Evolutionary conservation across 2,888 invertebrate species (phyloP), one percentile per base, ranked within the genome.

Genomic region (Thymelicus acteon): DNA sequence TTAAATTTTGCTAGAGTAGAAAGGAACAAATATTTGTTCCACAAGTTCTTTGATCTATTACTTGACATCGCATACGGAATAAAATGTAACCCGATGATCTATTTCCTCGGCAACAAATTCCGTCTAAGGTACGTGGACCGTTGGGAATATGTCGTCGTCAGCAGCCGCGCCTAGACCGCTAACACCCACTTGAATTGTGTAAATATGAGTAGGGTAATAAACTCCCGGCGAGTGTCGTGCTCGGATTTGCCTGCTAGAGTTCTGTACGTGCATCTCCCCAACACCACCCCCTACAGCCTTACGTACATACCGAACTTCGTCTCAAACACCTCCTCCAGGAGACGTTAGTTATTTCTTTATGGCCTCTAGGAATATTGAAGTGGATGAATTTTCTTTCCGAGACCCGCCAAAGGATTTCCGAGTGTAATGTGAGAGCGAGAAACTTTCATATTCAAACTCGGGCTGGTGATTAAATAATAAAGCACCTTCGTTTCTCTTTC

Each of bases 161-260:
- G 78, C 75, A 77, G 75, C 73, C 75, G 78, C 77, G 79, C 82
- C 82, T 82, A 83, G 83, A 84, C 84, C 83, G 82, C 85, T 84
- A 86, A 88, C 89, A 88, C 87, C 85, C 86, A 85, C 88, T 88
- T 82, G 81, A 89, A 87, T 88, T 87, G 89, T 91, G 89, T 89
- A 90, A 91, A 91, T 91, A 91, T 91, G 89, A 91, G 88, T 86
- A 85, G 86, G 87, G 88, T 89, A 90, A 91, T 92, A 92, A 91
- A 91, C 87, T 88, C 84, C 80, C 79, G 82, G 82, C 85, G 86
- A 87, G 85, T 83, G 83, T 80, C 84, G 85, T 85, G 85, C 88
- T 88, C 80, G 86, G 89, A 90, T 92, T 91, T 91, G 89, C 86
- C 83, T 85, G 86, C 82, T 87, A 82, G 85, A 90, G 87, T 90